Percentiles rank a stretch among this genome's conserved stretches.
Evolutionary conservation across 2,797 vertebrate genomes (phyloP).

Genomic region (Alcedo atthis): DNA sequence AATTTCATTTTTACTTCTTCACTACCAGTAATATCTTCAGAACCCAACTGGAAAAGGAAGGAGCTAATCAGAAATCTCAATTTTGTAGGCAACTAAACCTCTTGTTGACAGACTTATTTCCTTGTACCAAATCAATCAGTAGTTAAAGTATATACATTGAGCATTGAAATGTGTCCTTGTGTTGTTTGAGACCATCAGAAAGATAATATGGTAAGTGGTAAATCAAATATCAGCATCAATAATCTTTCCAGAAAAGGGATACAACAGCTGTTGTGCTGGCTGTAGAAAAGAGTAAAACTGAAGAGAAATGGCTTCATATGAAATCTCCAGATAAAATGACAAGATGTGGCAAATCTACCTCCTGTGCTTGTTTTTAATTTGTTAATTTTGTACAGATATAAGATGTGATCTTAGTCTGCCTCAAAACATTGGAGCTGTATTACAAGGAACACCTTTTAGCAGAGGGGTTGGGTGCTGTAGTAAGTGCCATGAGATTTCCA

Average conservation of each 20-base stretch:
- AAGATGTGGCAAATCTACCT: not conserved
- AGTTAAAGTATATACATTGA: not conserved
- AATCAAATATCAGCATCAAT: not conserved
- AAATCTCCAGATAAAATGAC: not conserved
- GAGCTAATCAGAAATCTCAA: not conserved
- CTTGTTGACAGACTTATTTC: not conserved
- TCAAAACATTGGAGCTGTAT: not conserved
- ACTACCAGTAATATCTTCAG: not conserved
- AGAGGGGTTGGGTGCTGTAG: not conserved
- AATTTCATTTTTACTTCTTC: not conserved
- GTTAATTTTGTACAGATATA: not conserved
- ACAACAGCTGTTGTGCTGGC: not conserved
- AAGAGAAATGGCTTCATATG: not conserved
- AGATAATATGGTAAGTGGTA: not conserved
- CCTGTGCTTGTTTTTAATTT: not conserved
- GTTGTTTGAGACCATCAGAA: not conserved
- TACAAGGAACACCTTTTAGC: not conserved
- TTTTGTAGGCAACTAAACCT: not conserved
- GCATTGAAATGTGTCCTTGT: not conserved
- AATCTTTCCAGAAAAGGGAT: not conserved
- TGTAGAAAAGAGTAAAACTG: not conserved
- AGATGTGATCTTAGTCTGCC: not conserved
- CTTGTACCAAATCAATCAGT: not conserved
- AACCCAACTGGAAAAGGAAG: not conserved
- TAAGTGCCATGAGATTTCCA: not conserved